Evolutionary conservation across 2,797 vertebrate genomes (phyloP).

Genomic region (Malurus leucopterus): DNA sequence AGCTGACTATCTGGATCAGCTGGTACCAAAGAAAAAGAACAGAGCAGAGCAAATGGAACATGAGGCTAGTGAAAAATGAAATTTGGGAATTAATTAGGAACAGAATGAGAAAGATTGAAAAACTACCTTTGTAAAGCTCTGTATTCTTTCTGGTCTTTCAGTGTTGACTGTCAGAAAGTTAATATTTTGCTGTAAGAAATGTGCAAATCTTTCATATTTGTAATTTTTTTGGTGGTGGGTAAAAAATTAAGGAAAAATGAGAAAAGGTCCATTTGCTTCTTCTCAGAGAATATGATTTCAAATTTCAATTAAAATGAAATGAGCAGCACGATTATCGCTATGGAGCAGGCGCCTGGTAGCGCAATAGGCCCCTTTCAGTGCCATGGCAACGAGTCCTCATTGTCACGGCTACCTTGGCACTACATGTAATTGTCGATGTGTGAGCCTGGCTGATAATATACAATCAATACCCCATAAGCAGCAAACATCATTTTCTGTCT

Average conservation of each 20-base stretch:
- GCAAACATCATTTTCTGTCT: constrained; percentile 71
- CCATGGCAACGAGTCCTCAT: constrained; percentile 82
- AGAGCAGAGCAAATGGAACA: neutral
- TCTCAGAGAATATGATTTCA: constrained; percentile 76
- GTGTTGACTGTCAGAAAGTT: constrained; percentile 34
- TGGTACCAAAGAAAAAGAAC: neutral
- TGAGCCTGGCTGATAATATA: constrained; percentile 84
- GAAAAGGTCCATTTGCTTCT: constrained; percentile 69
- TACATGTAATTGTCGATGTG: constrained; percentile 79
- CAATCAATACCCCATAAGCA: constrained; percentile 79
- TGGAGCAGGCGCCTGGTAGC: constrained; percentile 74
- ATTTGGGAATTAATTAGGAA: constrained; percentile 50
- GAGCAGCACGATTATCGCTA: constrained; percentile 80
- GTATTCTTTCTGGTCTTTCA: neutral
- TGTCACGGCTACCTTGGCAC: constrained; percentile 81
- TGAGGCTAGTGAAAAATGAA: neutral
- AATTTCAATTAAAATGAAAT: constrained; percentile 87
- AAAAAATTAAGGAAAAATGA: neutral
- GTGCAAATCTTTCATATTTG: constrained; percentile 57
- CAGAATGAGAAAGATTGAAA: constrained; percentile 27
- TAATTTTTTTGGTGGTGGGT: neutral
- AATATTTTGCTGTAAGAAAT: constrained; percentile 64
- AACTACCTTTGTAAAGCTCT: constrained; percentile 19
- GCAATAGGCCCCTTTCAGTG: constrained; percentile 78
- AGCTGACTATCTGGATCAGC: neutral